Evolutionary conservation across 2,113 vertebrate genomes (phyloP).

Genomic region (Rhegmatorhina hoffmannsi): DNA sequence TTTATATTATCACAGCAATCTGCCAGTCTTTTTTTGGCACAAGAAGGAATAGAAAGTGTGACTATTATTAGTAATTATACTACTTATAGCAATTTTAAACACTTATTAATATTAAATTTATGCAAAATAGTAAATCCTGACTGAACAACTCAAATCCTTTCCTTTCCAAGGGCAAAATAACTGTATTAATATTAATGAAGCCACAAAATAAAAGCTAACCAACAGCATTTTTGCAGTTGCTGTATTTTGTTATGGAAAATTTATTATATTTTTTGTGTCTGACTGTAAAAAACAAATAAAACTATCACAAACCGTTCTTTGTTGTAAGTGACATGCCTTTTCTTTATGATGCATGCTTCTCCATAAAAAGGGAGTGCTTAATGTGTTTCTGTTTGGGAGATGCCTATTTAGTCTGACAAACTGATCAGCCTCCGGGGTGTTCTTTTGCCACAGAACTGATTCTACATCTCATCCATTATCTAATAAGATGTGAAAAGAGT

Average conservation of each 20-base stretch:
- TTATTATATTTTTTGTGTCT: constrained; percentile 15
- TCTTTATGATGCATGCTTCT: constrained; percentile 43
- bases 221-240: constrained; percentile 28
- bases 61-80: constrained; percentile 22
- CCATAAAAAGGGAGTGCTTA: constrained; percentile 48
- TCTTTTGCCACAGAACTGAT: constrained; percentile 69
- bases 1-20: constrained; percentile 3
- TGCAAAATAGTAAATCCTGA: constrained; percentile 31
- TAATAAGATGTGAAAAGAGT: constrained; percentile 68
- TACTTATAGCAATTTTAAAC: constrained; percentile 9
- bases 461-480: constrained; percentile 72
- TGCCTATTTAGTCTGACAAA: constrained; percentile 77
- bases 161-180: constrained; percentile 45
- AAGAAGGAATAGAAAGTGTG: neutral
- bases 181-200: constrained; percentile 41
- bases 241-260: constrained; percentile 12
- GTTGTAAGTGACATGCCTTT: constrained; percentile 45
- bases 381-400: constrained; percentile 68
- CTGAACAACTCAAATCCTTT: constrained; percentile 14
- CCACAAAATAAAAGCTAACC: constrained; percentile 26
- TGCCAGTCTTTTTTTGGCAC: neutral
- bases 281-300: constrained; percentile 15
- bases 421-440: constrained; percentile 65
- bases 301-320: constrained; percentile 34
- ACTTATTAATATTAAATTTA: constrained; percentile 8